These are phyloP conservation scores for Hermodice carunculata DNA, from an alignment of 2,888 invertebrate species.

Conservation along the genomic window DNA sequence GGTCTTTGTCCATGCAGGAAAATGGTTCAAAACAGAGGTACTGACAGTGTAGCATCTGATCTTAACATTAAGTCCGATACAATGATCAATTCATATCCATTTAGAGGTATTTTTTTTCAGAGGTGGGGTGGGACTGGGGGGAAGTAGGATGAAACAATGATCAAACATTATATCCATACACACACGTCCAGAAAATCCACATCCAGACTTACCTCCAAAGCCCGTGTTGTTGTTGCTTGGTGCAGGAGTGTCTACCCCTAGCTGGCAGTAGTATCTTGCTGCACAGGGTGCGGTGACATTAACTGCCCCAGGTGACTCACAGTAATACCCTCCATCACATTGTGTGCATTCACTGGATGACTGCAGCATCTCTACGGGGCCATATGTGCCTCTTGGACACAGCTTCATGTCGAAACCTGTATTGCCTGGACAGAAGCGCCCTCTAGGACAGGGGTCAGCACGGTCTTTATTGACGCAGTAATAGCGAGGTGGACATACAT, in stretches of 20 bases:
- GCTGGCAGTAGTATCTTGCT: conserved; percentile 60
- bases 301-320: conserved; percentile 53
- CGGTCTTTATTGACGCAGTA: conserved; percentile 63
- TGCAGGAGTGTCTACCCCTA: conserved; percentile 44
- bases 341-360: conserved; percentile 56
- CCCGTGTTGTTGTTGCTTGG: conserved; percentile 62
- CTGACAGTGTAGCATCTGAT: too few relatives aligned
- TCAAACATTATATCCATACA: too few relatives aligned
- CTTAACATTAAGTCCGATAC: too few relatives aligned
- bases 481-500: conserved; percentile 59
- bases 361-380: conserved; percentile 49
- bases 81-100: too few relatives aligned
- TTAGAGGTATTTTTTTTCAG: too few relatives aligned
- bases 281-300: conserved; percentile 56
- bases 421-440: conserved; percentile 57
- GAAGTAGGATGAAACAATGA: too few relatives aligned
- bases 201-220: conserved; percentile 52
- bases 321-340: conserved; percentile 61
- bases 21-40: too few relatives aligned
- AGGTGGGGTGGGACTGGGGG: too few relatives aligned
- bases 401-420: conserved; percentile 60
- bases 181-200: too few relatives aligned
- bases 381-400: conserved; percentile 63
- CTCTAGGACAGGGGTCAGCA: conserved; percentile 60
- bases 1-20: too few relatives aligned